Evolutionary conservation across 2,797 vertebrate species (phyloP).

Genomic region (Acanthurus leucopareius): DNA sequence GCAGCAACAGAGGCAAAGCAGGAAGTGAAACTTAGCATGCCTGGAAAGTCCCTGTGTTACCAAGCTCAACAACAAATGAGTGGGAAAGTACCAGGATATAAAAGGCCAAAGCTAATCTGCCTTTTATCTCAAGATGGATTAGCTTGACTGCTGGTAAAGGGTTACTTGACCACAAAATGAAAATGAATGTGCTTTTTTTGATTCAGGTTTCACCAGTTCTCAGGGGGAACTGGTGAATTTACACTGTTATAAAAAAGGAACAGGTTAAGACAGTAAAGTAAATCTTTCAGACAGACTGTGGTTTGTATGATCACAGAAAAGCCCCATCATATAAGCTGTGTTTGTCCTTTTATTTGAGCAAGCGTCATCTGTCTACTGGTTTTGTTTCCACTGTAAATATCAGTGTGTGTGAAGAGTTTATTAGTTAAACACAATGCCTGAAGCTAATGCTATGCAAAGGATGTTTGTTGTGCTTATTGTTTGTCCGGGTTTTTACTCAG

Average conservation of each 20-base stretch:
- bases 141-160: background rate
- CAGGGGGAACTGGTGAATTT: background rate
- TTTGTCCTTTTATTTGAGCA: constrained; percentile 1
- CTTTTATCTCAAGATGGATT: background rate
- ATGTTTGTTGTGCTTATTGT: background rate
- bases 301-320: background rate
- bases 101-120: background rate
- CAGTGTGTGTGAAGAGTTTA: background rate
- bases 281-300: background rate
- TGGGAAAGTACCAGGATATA: constrained; percentile 74
- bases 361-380: background rate
- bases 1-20: constrained; percentile 13
- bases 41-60: constrained; percentile 77
- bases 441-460: background rate
- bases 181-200: constrained; percentile 9
- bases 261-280: background rate
- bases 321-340: background rate
- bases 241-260: background rate
- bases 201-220: background rate
- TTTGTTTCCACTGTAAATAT: constrained; percentile 38
- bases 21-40: constrained; percentile 75
- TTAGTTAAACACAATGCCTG: background rate
- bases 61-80: constrained; percentile 24
- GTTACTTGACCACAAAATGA: background rate
- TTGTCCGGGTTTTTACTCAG: background rate